A percentile compares a stretch with the other conserved stretches of the same genome.
phyloP scores from a whole-genome alignment of 2,888 invertebrate species.

The Drosophila vallismaia region DNA sequence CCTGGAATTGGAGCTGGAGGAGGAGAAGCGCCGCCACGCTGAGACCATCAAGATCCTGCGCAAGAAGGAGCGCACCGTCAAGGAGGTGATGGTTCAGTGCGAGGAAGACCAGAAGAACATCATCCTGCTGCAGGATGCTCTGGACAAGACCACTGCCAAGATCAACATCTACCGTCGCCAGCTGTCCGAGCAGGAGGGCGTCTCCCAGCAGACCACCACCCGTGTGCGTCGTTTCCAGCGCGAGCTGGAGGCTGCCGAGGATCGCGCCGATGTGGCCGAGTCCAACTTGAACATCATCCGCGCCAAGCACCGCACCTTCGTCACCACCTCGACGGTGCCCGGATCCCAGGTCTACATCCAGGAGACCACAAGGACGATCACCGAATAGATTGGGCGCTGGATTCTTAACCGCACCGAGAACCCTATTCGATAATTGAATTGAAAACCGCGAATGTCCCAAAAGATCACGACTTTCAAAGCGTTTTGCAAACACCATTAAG shows the following conservation, averaged over 20 bases:
- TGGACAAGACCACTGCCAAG: constrained; percentile 95
- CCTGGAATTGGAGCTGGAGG: constrained; percentile 96
- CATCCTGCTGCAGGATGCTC: constrained; percentile 93
- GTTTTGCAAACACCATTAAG: constrained; percentile 3
- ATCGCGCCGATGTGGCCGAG: constrained; percentile 97
- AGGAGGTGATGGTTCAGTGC: constrained; percentile 97
- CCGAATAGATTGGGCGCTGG: constrained; percentile 76
- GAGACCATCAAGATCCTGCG: constrained; percentile 98
- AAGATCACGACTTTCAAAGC: constrained; percentile 23
- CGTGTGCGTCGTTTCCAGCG: constrained; percentile 99
- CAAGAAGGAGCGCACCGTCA: constrained; percentile 98
- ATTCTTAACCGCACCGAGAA: constrained; percentile 31
- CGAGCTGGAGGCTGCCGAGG: constrained; percentile 98
- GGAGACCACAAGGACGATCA: constrained; percentile 89
- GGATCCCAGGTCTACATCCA: constrained; percentile 96
- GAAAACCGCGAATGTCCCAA: constrained; percentile 41
- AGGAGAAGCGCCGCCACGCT: constrained; percentile 98
- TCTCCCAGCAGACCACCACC: constrained; percentile 96
- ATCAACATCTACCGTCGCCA: constrained; percentile 97
- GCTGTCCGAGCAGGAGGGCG: constrained; percentile 96
- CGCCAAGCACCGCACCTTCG: constrained; percentile 99
- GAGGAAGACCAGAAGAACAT: constrained; percentile 99
- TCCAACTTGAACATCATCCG: constrained; percentile 97
- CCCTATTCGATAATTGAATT: constrained; percentile 51
- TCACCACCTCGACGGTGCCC: constrained; percentile 96